Base-by-base conservation (phyloP, 2,113 vertebrate species). In the Oreotrochilus melanogaster region DNA sequence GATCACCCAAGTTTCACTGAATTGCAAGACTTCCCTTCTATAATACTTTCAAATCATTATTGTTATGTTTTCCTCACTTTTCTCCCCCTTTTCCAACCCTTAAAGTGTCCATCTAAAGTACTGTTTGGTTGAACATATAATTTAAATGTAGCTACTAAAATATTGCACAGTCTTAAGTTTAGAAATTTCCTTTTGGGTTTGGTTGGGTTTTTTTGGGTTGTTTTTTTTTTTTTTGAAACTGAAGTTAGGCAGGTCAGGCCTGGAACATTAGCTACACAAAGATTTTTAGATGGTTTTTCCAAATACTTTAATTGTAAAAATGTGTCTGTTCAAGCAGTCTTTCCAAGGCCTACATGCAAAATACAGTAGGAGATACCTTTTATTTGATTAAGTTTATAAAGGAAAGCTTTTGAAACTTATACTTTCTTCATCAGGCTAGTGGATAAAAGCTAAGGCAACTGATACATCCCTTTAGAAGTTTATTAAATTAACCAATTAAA, bases 401-500 rank as follows among this genome's bases (percentile, higher is more conserved):
- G 87, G 61, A 96, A 97, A 78, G 93, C 94, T 97, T 97, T 97
- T 96, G 96, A 96, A 97, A 96, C 70, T 70, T 74, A 96, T 28
- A 83, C 94, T 88, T 89, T 87, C 76, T 72, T 95, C 96, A 86
- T 82, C 73, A 87, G 71, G 50, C 88, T 33, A 35, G 48, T 58
- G 66, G 71, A 78, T 86, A 83, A 88, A 96, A 96, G 85, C 87
- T 74, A 82, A 96, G 84, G 86, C 84, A 97, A 96, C 73, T 54
- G 94, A 95, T 95, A 96, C 89, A 93, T 92, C 90, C 86, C 86
- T 91, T 87, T 89, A 86, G 74, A 93, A 89, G 91, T 94, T 95
- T 95, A 97, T 97, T 96, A 91, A 94, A 95, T 97, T 97, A 97
- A 79, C 91, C 95, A 92, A 91, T 96, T 96, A 97, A 94, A 82